A percentile compares a stretch with the other conserved stretches of the same genome.
phyloP scores from a whole-genome alignment of 2,888 invertebrate genomes.

The Xestia xanthographa region DNA sequence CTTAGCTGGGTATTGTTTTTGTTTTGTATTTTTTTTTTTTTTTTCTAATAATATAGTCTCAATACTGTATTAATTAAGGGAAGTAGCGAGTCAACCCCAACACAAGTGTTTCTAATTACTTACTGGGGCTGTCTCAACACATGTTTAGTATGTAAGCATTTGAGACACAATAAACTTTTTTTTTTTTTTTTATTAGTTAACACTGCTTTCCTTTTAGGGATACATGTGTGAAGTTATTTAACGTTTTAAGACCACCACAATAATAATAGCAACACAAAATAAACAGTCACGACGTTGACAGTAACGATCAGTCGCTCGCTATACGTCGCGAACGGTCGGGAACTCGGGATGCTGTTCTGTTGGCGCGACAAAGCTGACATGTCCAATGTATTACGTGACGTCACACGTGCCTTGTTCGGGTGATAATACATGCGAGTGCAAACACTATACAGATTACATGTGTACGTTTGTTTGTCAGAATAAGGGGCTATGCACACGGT shows the following conservation, averaged over 20 bases:
- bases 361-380: conserved; percentile 51
- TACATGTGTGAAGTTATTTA: background rate
- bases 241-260: background rate
- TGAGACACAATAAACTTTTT: too few species aligned
- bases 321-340: conserved; percentile 6
- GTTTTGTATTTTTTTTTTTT: too few species aligned
- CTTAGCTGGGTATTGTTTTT: too few species aligned
- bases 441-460: conserved; percentile 21
- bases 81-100: too few species aligned
- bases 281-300: conserved; percentile 34
- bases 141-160: too few species aligned
- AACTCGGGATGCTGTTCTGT: conserved; percentile 35
- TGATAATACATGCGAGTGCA: conserved; percentile 49
- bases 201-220: background rate
- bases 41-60: too few species aligned
- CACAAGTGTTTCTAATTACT: too few species aligned
- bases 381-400: conserved; percentile 71
- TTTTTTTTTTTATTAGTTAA: too few species aligned
- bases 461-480: conserved; percentile 18
- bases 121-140: too few species aligned
- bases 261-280: background rate
- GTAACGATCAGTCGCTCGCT: conserved; percentile 25
- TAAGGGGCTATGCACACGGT: background rate
- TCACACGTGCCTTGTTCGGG: conserved; percentile 46
- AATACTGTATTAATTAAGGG: too few species aligned